Base-by-base conservation (phyloP, 2,113 vertebrate genomes). In the Atlantisia rogersi region DNA sequence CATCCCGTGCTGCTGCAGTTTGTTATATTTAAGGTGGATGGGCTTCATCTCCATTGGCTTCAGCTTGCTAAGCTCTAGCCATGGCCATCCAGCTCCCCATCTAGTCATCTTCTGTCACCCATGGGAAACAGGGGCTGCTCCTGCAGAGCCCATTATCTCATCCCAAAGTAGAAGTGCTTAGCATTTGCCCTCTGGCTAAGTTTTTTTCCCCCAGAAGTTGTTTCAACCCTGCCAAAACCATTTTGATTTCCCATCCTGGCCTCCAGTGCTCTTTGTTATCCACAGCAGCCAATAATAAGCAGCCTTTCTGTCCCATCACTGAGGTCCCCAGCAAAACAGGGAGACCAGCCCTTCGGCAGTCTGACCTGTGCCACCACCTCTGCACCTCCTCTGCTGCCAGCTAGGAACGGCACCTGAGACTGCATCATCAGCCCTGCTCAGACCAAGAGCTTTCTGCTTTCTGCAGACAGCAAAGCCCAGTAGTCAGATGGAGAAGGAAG, bases 61-160 rank as follows among this genome's bases (percentile, higher is more conserved):
- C 55, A 81, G 40, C 52, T 93, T 70, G 56, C 69, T 53, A 32
- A 87, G 65, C 31, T 31, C 62, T 70, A 35, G 29, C 46, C 0
- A 1, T 63, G 52, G 40, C 31, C n/a, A 90, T 15, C 26, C 62
- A 50, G 25, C 29, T 69, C 29, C 35, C 52, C 6, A 1, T 32
- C 29, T 40, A 19, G 53, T 5, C 0, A 0, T 48, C 39, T 52
- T 60, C 68, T 74, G 52, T 5, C 9, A 24, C 16, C 31, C 9
- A 2, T 2, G 0, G 4, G 44, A 84, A 67, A 52, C 25, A 73
- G 62, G 50, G 69, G 22, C 12, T 7, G 6, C 75, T 94, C 52
- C 79, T 74, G 52, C 2, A 3, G 48, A 58, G 25, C 52, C 28
- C 5, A 1, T 25, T 86, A 76, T 42, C 53, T 44, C 59, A 74